Base-by-base conservation (phyloP, 1,140 invertebrate species). In the Diprion similis region DNA sequence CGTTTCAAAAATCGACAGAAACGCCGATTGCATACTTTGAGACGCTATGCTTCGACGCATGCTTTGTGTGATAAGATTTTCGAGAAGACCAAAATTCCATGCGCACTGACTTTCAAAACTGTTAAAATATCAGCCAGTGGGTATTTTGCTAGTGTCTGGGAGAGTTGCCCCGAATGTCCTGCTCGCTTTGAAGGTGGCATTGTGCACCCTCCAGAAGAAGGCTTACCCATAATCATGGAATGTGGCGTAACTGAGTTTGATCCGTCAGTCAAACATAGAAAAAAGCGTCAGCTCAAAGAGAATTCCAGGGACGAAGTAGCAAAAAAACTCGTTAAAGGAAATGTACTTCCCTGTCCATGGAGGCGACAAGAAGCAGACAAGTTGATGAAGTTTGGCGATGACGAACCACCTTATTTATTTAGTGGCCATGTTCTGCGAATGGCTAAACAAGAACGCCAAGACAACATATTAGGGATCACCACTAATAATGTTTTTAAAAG, bases 331-430 rank as follows among this genome's bases (percentile, higher is more conserved):
- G 66, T 67, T 8, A n/a, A 67, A 8, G 24, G 66, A 10, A 10
- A 18, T 10, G n/a, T 10, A 18, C 10, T 18, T 10, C 9, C 66
- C 24, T 67, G 51, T 59, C 24, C 11, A 2, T 74, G 68, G 67
- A 15, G 73, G 19, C 17, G 73, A 24, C 10, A 4, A 65, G 48
- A 70, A 70, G 73, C 73, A 51, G 51, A 74, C 37, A 24, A n/a
- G 37, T 64, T 70, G n/a, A n/a, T n/a, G n/a, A 24, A 64, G 19
- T 64, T 74, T 6, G 73, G 73, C 7, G 73, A 70, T 4, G 1
- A 3, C 1, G 73, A 74, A 59, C 73, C 73, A 11, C n/a, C 73
- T 10, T 51, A 70, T 74, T 48, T 74, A n/a, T 46, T 15, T 4
- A 65, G 13, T 15, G n/a, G 7, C 6, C 8, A 1, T 7, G 64